A percentile compares a stretch with the other conserved stretches of the same genome.
Evolutionary conservation across 2,113 vertebrate species (phyloP).

Genomic region (Scartelaos histophorus): DNA sequence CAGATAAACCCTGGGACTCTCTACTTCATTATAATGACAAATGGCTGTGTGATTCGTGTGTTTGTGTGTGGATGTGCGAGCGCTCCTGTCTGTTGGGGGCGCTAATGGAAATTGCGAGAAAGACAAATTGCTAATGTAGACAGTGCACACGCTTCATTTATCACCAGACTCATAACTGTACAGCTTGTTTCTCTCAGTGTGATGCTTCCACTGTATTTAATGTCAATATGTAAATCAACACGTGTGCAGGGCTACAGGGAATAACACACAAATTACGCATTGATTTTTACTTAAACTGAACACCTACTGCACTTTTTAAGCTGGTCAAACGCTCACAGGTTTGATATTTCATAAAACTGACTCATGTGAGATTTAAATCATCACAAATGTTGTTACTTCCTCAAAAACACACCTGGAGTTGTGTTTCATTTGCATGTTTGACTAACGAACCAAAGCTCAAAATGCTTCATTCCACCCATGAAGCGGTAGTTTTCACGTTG

Average conservation of each 20-base stretch:
- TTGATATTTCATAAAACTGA: too few relatives aligned
- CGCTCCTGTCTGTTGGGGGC: not conserved
- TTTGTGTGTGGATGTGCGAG: not conserved
- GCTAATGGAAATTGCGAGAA: slow-evolving; percentile 8
- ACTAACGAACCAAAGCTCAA: too few relatives aligned
- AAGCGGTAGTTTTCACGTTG: too few relatives aligned
- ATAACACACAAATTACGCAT: too few relatives aligned
- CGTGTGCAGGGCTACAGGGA: not conserved
- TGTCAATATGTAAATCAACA: not conserved
- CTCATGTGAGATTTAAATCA: too few relatives aligned
- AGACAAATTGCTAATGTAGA: slow-evolving; percentile 23
- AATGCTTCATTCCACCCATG: too few relatives aligned
- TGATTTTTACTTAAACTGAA: too few relatives aligned
- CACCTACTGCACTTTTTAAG: too few relatives aligned
- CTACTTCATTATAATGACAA: slow-evolving; percentile 48
- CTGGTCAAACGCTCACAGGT: too few relatives aligned
- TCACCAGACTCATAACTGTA: slow-evolving; percentile 3
- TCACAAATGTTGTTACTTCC: too few relatives aligned
- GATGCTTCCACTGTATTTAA: not conserved
- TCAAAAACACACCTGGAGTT: too few relatives aligned
- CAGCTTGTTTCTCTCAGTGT: not conserved
- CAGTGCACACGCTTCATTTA: not conserved
- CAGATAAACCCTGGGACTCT: slow-evolving; percentile 39
- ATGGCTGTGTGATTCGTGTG: not conserved
- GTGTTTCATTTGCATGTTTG: too few relatives aligned